Evolutionary conservation across 2,797 vertebrate species (phyloP).

Genomic region (Molossus molossus): DNA sequence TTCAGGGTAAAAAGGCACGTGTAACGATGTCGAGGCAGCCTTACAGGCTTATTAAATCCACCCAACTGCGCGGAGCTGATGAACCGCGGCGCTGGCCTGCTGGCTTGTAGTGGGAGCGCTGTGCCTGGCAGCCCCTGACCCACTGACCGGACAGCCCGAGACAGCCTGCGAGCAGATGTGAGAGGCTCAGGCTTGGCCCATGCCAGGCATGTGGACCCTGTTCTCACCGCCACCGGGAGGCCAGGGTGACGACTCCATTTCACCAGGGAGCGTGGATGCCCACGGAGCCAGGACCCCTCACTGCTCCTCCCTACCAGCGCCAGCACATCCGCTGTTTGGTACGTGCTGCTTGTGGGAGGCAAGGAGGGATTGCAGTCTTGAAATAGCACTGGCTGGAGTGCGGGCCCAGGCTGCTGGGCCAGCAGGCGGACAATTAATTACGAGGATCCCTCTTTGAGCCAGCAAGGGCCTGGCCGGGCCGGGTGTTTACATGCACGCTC

Average conservation of each 20-base stretch:
- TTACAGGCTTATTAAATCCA: not conserved
- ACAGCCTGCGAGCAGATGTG: not conserved
- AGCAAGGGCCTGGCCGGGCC: constrained; percentile 86
- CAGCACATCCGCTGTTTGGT: constrained; percentile 83
- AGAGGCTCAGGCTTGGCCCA: not conserved
- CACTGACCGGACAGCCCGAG: not conserved
- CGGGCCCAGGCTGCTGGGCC: constrained; percentile 78
- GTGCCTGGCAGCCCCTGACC: not conserved
- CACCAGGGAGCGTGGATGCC: not conserved
- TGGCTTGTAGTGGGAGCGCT: no score
- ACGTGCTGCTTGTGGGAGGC: constrained; percentile 85
- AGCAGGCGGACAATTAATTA: constrained; percentile 89
- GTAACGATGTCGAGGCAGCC: not conserved
- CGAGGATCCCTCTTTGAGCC: constrained; percentile 89
- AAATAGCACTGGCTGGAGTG: constrained; percentile 86
- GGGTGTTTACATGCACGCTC: constrained; percentile 90
- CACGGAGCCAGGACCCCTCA: not conserved
- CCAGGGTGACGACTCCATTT: no score
- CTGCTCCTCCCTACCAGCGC: not conserved
- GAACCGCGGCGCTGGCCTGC: rapidly evolving
- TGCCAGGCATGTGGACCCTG: not conserved
- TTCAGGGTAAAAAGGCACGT: not conserved
- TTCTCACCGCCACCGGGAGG: rapidly evolving
- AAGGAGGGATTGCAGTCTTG: constrained; percentile 86
- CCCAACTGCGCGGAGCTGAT: not conserved